phyloP scores from a whole-genome alignment of 2,888 invertebrate genomes.

The Gisinianus flammeolus region DNA sequence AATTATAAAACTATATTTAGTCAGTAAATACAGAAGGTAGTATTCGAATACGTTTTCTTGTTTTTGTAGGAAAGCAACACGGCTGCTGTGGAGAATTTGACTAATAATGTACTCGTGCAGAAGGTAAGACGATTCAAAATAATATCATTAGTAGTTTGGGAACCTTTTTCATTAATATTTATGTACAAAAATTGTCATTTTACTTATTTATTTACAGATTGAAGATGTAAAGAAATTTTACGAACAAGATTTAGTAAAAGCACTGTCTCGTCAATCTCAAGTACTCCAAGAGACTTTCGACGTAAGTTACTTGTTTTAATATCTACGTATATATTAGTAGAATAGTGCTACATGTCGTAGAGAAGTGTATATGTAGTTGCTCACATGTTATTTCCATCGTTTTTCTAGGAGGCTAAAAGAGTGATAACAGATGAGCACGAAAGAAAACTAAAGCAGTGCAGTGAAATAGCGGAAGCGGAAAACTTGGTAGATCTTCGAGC shows the following conservation, averaged over 20 bases:
- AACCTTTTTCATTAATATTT: neutral
- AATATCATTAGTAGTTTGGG: neutral
- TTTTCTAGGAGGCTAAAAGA: slow-evolving; percentile 38
- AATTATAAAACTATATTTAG: no score
- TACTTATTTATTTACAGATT: slow-evolving; percentile 30
- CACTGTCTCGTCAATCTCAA: slow-evolving; percentile 45
- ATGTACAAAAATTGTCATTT: neutral
- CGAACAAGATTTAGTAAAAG: slow-evolving; percentile 42
- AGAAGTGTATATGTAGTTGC: no score
- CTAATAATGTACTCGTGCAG: slow-evolving; percentile 20
- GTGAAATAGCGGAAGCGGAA: slow-evolving; percentile 47
- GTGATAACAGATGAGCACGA: slow-evolving; percentile 48
- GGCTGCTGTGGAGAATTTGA: slow-evolving; percentile 9
- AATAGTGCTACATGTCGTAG: no score
- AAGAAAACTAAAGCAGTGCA: slow-evolving; percentile 41
- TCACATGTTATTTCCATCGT: no score
- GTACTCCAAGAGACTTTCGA: slow-evolving; percentile 50
- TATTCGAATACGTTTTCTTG: neutral
- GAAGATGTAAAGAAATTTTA: slow-evolving; percentile 38
- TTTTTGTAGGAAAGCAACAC: slow-evolving; percentile 13
- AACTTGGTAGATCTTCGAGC: slow-evolving; percentile 51
- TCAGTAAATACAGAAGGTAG: no score
- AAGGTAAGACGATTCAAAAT: slow-evolving; percentile 21
- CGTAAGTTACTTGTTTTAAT: no score
- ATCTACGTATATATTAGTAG: no score